Percentiles rank a stretch among this genome's conserved stretches.
phyloP scores from a whole-genome alignment of 2,888 invertebrate genomes.

The Xylota segnis region DNA sequence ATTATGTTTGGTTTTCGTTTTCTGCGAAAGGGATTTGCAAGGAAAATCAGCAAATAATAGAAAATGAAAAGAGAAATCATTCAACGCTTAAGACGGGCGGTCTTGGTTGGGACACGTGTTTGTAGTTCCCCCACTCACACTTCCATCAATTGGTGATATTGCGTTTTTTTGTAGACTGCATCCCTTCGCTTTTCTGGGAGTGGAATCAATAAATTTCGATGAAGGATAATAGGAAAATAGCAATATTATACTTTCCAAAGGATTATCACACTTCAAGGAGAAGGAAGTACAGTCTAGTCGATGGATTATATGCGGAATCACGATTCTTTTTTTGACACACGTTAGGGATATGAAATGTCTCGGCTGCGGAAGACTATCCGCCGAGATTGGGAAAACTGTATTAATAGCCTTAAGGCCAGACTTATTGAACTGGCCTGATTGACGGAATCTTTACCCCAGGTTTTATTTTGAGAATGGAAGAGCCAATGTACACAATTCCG shows the following conservation, averaged over 20 bases:
- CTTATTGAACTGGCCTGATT: too few species aligned
- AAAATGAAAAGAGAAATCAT: conserved; percentile 43
- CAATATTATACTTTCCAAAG: conserved; percentile 25
- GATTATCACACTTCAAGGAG: conserved; percentile 29
- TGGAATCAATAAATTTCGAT: not conserved
- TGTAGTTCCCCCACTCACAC: conserved; percentile 18
- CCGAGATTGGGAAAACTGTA: too few species aligned
- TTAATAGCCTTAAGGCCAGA: too few species aligned
- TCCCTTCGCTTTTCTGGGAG: not conserved
- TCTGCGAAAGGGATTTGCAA: conserved; percentile 22
- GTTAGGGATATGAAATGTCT: too few species aligned
- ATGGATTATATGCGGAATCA: conserved; percentile 21
- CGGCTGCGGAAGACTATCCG: too few species aligned
- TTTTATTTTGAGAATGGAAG: too few species aligned
- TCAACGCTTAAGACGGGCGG: conserved; percentile 16
- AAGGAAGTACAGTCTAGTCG: conserved; percentile 45
- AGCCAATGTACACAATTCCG: too few species aligned
- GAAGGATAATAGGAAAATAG: not conserved
- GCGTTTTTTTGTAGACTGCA: conserved; percentile 10
- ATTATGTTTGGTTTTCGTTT: conserved; percentile 62
- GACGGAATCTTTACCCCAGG: too few species aligned
- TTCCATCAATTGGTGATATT: conserved; percentile 23
- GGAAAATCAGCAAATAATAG: conserved; percentile 54
- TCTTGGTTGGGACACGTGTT: conserved; percentile 52
- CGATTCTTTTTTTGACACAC: too few species aligned